Conservation (phyloP, 2,888 invertebrate species). For the Stomorhina lunata region DNA sequence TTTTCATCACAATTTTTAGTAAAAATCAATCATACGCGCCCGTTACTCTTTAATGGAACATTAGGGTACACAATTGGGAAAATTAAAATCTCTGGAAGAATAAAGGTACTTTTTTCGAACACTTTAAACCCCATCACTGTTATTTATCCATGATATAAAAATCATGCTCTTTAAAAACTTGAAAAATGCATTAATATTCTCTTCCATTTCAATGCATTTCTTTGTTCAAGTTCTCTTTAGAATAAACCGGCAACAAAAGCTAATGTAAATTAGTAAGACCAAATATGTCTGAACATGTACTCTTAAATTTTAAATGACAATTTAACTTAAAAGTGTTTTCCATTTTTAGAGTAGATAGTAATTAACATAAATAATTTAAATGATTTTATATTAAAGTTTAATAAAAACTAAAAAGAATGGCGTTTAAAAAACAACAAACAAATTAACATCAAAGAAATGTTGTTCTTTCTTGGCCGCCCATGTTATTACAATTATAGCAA, state of each 20-base stretch:
- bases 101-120: too few species aligned
- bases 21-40: too few species aligned
- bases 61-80: too few species aligned
- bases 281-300: not conserved
- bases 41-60: too few species aligned
- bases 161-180: not conserved
- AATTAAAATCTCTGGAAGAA: too few species aligned
- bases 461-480: too few species aligned
- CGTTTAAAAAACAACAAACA: not conserved
- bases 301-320: not conserved
- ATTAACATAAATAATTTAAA: too few species aligned
- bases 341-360: too few species aligned
- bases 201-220: not conserved
- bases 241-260: not conserved
- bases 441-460: constrained; percentile 20
- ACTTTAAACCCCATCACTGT: too few species aligned
- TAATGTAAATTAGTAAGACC: constrained; percentile 1
- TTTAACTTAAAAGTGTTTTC: not conserved
- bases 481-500: not conserved
- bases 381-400: too few species aligned
- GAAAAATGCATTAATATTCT: not conserved
- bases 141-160: too few species aligned
- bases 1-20: too few species aligned
- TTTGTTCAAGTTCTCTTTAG: not conserved
- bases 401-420: not conserved